Conservation (phyloP, 2,113 vertebrate genomes). For the Seriola aureovittata region DNA sequence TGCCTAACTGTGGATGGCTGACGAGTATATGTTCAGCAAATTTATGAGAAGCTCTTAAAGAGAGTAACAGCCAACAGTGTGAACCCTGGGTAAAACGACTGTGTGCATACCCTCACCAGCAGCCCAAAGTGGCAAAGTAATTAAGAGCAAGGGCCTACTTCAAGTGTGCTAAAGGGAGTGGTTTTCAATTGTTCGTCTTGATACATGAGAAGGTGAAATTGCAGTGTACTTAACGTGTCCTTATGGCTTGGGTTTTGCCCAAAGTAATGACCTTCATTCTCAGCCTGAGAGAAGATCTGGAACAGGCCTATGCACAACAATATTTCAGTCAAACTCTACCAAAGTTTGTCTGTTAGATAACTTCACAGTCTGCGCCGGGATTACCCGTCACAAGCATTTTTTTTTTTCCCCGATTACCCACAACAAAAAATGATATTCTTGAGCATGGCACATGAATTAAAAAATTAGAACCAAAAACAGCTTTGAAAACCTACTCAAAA, state of each 20-base stretch:
- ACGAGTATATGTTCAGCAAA: neutral
- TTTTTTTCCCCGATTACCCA: neutral
- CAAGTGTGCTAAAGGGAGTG: constrained; percentile 8
- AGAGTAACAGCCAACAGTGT: neutral
- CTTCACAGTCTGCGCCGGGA: neutral
- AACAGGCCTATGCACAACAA: neutral
- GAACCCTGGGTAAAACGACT: neutral
- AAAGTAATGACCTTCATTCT: constrained; percentile 9
- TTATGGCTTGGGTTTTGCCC: neutral
- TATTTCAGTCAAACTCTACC: constrained; percentile 8
- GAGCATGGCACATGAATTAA: neutral
- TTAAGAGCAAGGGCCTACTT: constrained; percentile 8
- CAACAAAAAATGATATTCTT: neutral
- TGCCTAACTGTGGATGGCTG: neutral
- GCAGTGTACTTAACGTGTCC: neutral
- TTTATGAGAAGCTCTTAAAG: neutral
- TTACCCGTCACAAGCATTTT: neutral
- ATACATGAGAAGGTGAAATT: neutral
- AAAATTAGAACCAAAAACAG: neutral
- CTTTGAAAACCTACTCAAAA: neutral
- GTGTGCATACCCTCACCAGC: neutral
- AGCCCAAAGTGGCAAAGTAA: constrained; percentile 20
- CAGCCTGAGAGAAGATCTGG: neutral
- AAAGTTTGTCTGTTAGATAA: constrained; percentile 1
- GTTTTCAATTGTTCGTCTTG: constrained; percentile 11